Conservation (phyloP, 1,140 invertebrate genomes). For the Mylabris phalerata region DNA sequence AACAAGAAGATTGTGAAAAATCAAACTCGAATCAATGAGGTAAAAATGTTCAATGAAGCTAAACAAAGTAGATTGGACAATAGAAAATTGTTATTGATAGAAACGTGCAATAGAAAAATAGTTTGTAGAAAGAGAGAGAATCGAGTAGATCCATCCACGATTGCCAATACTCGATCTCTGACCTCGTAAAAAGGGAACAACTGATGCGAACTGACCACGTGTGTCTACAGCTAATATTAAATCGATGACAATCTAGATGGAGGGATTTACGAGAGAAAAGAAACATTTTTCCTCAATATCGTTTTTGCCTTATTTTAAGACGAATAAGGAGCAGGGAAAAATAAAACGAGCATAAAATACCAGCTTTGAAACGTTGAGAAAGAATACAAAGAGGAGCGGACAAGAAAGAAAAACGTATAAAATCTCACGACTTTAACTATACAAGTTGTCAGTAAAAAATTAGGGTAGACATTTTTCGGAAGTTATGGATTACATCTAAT, state of each 20-base stretch:
- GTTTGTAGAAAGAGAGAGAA: too few species aligned
- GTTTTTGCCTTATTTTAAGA: not conserved
- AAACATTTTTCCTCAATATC: not conserved
- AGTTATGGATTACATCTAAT: too few species aligned
- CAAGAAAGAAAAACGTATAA: conserved; percentile 1
- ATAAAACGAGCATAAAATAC: too few species aligned
- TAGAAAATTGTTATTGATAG: conserved; percentile 29
- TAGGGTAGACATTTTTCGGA: not conserved
- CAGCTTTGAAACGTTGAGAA: too few species aligned
- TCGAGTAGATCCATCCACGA: conserved; percentile 1
- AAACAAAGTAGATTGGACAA: conserved; percentile 38
- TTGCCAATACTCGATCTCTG: conserved; percentile 35
- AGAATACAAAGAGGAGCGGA: not conserved
- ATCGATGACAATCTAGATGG: conserved; percentile 2
- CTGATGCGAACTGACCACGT: conserved; percentile 39
- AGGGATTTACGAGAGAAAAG: conserved; percentile 1
- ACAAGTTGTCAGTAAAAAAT: conserved; percentile 20
- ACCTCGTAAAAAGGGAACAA: conserved; percentile 20
- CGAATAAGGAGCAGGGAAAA: not conserved
- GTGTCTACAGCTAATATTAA: conserved; percentile 10
- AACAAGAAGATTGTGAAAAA: conserved; percentile 35
- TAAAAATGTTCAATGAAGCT: conserved; percentile 37
- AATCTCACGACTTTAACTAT: conserved; percentile 4
- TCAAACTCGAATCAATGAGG: conserved; percentile 36
- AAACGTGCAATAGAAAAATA: conserved; percentile 6